Conservation (phyloP, 2,797 vertebrate genomes). For the Vespertilio murinus region DNA sequence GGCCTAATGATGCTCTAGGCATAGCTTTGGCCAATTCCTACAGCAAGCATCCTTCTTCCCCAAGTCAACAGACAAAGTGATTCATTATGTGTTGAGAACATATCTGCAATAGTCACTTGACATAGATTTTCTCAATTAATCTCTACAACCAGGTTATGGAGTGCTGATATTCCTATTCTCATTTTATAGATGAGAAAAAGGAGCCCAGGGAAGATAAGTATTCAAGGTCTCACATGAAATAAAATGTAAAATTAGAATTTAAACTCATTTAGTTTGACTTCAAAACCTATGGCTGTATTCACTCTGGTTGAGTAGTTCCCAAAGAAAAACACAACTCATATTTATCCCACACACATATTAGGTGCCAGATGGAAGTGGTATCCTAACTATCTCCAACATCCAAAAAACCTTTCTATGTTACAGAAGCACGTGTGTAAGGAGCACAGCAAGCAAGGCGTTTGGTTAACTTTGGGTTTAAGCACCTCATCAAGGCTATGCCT, state of each 20-base stretch:
- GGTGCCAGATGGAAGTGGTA: background rate
- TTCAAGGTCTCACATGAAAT: background rate
- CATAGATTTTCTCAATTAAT: background rate
- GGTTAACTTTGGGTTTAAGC: background rate
- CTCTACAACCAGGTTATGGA: background rate
- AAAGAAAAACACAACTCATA: background rate
- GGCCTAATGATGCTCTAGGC: background rate
- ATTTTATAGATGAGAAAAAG: conserved; percentile 8
- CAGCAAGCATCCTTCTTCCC: background rate
- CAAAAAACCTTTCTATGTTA: background rate
- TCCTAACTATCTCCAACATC: background rate
- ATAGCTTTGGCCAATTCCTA: background rate
- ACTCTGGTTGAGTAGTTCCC: background rate
- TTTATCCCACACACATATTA: background rate
- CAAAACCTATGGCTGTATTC: background rate
- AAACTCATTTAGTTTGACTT: background rate
- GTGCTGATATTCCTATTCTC: background rate
- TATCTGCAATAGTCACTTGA: background rate
- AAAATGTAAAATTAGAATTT: background rate
- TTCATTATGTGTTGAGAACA: background rate
- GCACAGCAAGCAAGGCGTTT: background rate
- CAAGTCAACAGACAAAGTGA: background rate
- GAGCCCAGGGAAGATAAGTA: background rate
- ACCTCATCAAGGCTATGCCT: background rate
- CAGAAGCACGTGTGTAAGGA: background rate